Evolutionary conservation across 2,113 vertebrate genomes (phyloP), one percentile per base, ranked within the genome.

Genomic region (Trinectes maculatus): DNA sequence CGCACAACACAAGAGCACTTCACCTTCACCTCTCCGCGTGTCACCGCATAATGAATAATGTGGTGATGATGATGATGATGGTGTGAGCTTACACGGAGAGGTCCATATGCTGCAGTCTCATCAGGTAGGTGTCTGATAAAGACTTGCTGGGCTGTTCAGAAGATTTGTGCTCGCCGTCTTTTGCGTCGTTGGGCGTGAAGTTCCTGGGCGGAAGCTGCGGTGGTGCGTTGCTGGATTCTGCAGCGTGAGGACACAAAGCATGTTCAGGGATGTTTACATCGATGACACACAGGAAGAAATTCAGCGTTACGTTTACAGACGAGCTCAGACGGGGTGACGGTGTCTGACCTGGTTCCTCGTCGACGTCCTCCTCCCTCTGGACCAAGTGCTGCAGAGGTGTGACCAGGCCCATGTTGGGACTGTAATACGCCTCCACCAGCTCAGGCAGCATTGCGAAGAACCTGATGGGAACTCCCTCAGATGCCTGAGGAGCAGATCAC

Each of bases 341-440:
- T 34, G 21, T 53, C 40, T 84, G 89, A 99, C 98, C 97, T 80
- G 89, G 54, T 52, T 98, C 96, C 34, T 98, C 98, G 0, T 92
- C 92, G 0, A 93, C 89, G 8, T 98, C 97, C 63, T 96, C 96
- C 83, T 98, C 97, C 58, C 92, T 91, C 0, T 92, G 95, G 70
- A 98, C 93, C 0, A 95, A 86, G 39, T 92, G 95, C 85, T 96
- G 96, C 77, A 99, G 93, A 40, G 96, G 95, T 69, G 97, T 98
- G 33, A 98, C 85, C 80, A 99, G 89, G 0, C 98, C 98, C 94
- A 98, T 94, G 90, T 97, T 97, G 67, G 96, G 96, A 65, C 93
- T 95, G 89, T 91, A 94, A 83, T 98, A 99, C 7, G 96, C 96
- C n/a, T 97, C 96, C 76, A 99, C 98, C 82, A 99, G 91, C 54